Conservation (phyloP, 2,888 invertebrate genomes). For the Heliconius ismenius region DNA sequence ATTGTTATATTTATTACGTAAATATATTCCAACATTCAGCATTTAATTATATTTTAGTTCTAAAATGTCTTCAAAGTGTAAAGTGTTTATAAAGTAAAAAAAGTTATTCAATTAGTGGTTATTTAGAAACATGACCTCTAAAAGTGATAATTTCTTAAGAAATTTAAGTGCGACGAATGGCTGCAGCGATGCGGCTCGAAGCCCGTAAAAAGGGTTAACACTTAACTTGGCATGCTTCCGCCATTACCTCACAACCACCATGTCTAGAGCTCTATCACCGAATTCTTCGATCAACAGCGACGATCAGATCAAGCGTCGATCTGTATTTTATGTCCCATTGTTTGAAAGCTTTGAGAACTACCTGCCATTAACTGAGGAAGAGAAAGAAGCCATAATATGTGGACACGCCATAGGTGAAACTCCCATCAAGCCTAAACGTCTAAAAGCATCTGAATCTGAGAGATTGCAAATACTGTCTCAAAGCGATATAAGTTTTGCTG, state of each 20-base stretch:
- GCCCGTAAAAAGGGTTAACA: slow-evolving; percentile 57
- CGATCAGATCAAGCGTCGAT: slow-evolving; percentile 83
- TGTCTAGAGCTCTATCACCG: slow-evolving; percentile 70
- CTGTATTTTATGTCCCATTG: slow-evolving; percentile 89
- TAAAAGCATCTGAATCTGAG: slow-evolving; percentile 60
- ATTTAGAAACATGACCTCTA: slow-evolving; percentile 61
- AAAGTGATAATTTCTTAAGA: slow-evolving; percentile 56
- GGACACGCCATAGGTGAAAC: slow-evolving; percentile 59
- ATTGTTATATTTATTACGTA: slow-evolving; percentile 2
- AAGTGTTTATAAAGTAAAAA: slow-evolving; percentile 47
- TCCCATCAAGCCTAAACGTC: slow-evolving; percentile 61
- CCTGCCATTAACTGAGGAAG: slow-evolving; percentile 77
- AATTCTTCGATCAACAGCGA: slow-evolving; percentile 67
- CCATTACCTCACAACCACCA: slow-evolving; percentile 54
- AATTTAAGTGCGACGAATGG: slow-evolving; percentile 68
- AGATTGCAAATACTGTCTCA: slow-evolving; percentile 61
- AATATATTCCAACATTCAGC: slow-evolving; percentile 55
- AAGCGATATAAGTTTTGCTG: slow-evolving; percentile 71
- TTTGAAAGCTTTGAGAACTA: slow-evolving; percentile 83
- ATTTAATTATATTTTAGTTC: slow-evolving; percentile 40
- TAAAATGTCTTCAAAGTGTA: slow-evolving; percentile 33
- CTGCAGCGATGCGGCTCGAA: slow-evolving; percentile 64
- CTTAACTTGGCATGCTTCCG: slow-evolving; percentile 73
- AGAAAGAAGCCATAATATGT: slow-evolving; percentile 73
- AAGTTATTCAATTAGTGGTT: slow-evolving; percentile 54